phyloP scores from a whole-genome alignment of 1,140 invertebrate genomes.

The Pseudomyrmex sp. region DNA sequence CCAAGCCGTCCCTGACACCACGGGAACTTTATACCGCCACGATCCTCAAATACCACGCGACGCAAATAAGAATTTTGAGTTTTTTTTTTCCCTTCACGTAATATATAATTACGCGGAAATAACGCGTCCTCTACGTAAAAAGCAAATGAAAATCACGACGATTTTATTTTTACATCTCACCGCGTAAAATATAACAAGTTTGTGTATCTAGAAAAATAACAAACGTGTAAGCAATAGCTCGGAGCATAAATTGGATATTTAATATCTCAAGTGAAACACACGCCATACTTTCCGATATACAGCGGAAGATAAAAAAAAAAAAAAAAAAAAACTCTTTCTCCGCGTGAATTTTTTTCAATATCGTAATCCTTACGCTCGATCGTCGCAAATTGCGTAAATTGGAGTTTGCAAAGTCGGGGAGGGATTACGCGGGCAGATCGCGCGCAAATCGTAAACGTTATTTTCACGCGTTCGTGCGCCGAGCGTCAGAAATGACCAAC shows the following conservation, averaged over 20 bases:
- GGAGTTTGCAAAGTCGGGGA: neutral
- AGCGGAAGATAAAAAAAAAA: too few relatives aligned
- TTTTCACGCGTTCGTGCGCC: constrained; percentile 21
- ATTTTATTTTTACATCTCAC: too few relatives aligned
- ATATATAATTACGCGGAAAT: neutral
- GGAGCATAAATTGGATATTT: too few relatives aligned
- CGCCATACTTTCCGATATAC: too few relatives aligned
- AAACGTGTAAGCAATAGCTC: too few relatives aligned
- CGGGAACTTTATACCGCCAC: constrained; percentile 16
- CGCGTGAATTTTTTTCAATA: neutral
- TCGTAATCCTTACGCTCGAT: neutral
- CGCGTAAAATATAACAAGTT: too few relatives aligned
- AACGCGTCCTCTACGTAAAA: neutral
- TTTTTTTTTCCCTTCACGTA: neutral
- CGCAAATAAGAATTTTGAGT: constrained; percentile 11
- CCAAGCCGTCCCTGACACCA: constrained; percentile 54
- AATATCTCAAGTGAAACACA: too few relatives aligned
- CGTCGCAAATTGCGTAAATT: neutral
- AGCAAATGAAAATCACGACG: neutral
- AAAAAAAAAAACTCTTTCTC: too few relatives aligned
- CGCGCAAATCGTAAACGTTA: constrained; percentile 17
- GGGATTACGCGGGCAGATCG: neutral
- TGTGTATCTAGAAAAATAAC: too few relatives aligned
- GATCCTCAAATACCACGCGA: constrained; percentile 11
- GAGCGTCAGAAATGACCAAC: constrained; percentile 2